phyloP scores from a whole-genome alignment of 1,140 invertebrate genomes.

The Acromyrmex echinatior region DNA sequence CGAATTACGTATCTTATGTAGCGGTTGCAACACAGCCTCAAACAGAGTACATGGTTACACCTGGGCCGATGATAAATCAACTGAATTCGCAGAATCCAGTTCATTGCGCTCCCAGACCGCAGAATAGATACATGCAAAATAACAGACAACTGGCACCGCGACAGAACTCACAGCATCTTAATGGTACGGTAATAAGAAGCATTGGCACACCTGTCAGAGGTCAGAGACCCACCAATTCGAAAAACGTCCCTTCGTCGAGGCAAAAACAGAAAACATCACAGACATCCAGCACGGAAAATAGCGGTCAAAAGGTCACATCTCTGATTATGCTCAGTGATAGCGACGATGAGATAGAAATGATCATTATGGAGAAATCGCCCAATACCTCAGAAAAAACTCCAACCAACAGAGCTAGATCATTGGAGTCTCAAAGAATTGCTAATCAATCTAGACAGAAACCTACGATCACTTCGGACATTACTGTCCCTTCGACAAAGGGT shows the following conservation, averaged over 20 bases:
- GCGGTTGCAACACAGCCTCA: conserved; percentile 41
- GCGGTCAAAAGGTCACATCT: conserved; percentile 79
- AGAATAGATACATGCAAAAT: conserved; percentile 6
- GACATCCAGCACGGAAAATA: background rate
- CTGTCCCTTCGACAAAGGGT: conserved; percentile 63
- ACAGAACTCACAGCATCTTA: conserved; percentile 65
- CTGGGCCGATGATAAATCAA: background rate
- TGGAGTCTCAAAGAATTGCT: background rate
- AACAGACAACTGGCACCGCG: conserved; percentile 14
- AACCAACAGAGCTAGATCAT: background rate
- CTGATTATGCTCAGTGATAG: conserved; percentile 84
- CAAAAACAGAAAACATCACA: background rate
- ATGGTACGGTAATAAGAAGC: conserved; percentile 72
- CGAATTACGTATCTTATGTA: conserved; percentile 65
- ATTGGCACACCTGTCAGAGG: conserved; percentile 39
- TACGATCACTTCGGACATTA: conserved; percentile 69
- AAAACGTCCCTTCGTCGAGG: background rate
- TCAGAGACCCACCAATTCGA: background rate
- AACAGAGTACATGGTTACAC: conserved; percentile 6
- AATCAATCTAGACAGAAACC: conserved; percentile 58
- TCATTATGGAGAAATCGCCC: conserved; percentile 77
- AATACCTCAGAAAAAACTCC: background rate
- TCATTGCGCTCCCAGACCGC: background rate
- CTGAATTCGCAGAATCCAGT: background rate
- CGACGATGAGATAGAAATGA: conserved; percentile 86